Conservation (phyloP, 2,888 invertebrate genomes). For the Spodoptera littoralis region DNA sequence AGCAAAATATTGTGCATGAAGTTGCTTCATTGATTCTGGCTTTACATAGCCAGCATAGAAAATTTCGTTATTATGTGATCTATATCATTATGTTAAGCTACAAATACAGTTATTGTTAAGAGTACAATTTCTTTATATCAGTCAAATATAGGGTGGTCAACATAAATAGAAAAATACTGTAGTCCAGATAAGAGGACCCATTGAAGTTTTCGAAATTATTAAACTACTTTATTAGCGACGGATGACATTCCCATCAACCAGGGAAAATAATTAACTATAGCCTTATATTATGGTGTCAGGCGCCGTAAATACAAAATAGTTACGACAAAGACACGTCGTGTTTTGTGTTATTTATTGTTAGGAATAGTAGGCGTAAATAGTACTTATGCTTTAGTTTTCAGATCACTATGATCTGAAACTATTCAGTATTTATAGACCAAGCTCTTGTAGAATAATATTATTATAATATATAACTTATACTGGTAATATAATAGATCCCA, state of each 20-base stretch:
- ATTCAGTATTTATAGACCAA: conserved; percentile 15
- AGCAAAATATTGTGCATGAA: conserved; percentile 73
- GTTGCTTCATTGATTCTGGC: conserved; percentile 58
- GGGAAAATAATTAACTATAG: conserved; percentile 29
- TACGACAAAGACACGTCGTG: conserved; percentile 6
- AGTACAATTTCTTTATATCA: conserved; percentile 39
- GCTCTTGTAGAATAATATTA: conserved; percentile 9
- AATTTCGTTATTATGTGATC: conserved; percentile 40
- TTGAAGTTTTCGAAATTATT: conserved; percentile 18
- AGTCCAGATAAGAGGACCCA: conserved; percentile 21
- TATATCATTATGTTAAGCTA: conserved; percentile 36
- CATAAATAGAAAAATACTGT: conserved; percentile 20
- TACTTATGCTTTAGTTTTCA: conserved; percentile 15
- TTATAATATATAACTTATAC: background rate
- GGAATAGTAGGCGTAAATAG: conserved; percentile 21
- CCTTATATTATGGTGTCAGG: conserved; percentile 35
- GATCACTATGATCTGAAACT: conserved; percentile 10
- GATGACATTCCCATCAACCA: conserved; percentile 27
- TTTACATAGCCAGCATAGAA: conserved; percentile 55
- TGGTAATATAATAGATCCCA: too few relatives aligned
- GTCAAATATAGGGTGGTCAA: conserved; percentile 38
- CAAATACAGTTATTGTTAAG: conserved; percentile 36
- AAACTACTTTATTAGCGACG: conserved; percentile 33
- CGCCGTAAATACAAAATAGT: conserved; percentile 32
- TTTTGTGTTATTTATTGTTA: conserved; percentile 7